These are phyloP conservation scores for Gasterosteus nipponicus DNA, from an alignment of 2,113 vertebrate species.

Conservation along the genomic window DNA sequence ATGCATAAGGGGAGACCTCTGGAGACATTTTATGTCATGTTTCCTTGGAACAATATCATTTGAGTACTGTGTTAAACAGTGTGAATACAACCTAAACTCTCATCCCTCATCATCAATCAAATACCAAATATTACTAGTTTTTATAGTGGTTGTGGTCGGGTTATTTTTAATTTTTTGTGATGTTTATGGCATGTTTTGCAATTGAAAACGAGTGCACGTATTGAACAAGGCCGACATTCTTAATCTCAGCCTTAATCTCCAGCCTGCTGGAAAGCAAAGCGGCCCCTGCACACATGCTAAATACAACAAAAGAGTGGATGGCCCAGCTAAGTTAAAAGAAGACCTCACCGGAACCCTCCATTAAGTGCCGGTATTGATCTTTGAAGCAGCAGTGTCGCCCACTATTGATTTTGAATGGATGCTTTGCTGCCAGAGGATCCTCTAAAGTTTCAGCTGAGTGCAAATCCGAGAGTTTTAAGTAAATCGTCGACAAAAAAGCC, in stretches of 20 bases:
- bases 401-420: conserved; percentile 59
- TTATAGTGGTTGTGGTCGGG: too few species aligned
- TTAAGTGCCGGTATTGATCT: conserved; percentile 66
- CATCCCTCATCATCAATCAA: too few species aligned
- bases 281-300: neutral
- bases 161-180: neutral
- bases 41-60: too few species aligned
- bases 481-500: conserved; percentile 26
- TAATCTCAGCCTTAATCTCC: neutral
- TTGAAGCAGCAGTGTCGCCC: conserved; percentile 35
- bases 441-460: conserved; percentile 70
- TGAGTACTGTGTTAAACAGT: neutral
- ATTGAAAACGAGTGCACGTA: neutral
- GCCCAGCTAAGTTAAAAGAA: conserved; percentile 13
- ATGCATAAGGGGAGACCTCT: too few species aligned
- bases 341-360: conserved; percentile 24
- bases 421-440: conserved; percentile 20
- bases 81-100: neutral
- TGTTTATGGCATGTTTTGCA: neutral
- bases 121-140: too few species aligned
- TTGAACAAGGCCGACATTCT: neutral
- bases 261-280: neutral
- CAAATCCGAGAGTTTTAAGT: conserved; percentile 53
- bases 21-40: too few species aligned
- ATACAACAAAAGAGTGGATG: conserved; percentile 1